phyloP scores from a whole-genome alignment of 2,888 invertebrate genomes.

The Leistus spinibarbis region DNA sequence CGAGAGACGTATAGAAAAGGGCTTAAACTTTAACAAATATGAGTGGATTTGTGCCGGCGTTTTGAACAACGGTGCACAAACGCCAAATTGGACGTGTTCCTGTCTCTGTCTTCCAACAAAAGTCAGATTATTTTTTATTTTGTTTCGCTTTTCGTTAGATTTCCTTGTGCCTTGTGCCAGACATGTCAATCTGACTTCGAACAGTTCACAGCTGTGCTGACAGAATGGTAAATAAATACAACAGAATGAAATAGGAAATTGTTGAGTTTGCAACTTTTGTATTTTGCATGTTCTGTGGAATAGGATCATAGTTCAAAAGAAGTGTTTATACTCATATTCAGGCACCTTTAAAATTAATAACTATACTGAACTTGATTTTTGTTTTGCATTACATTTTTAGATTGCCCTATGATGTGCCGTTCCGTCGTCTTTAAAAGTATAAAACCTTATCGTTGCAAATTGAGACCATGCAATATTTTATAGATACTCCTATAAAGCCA shows the following conservation, averaged over 20 bases:
- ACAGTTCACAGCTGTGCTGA: not conserved
- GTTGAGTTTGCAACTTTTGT: constrained; percentile 24
- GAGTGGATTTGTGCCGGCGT: constrained; percentile 20
- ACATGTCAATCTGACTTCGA: constrained; percentile 19
- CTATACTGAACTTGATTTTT: no score
- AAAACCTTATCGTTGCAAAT: no score
- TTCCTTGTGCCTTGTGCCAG: not conserved
- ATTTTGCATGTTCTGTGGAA: constrained; percentile 8
- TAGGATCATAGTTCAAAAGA: not conserved
- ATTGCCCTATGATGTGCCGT: no score
- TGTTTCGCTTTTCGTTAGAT: constrained; percentile 1
- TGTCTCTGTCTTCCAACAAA: constrained; percentile 20
- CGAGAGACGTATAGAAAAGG: not conserved
- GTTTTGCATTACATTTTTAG: no score
- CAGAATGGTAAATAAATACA: constrained; percentile 28
- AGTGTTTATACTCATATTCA: not conserved
- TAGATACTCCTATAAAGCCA: not conserved
- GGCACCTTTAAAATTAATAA: not conserved
- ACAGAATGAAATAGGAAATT: constrained; percentile 9
- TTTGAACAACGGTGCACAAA: constrained; percentile 22
- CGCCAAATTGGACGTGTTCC: constrained; percentile 36
- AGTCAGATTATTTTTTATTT: constrained; percentile 40
- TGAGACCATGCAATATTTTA: no score
- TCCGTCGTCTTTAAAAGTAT: no score
- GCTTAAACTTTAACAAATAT: constrained; percentile 31